Conservation (phyloP, 2,888 invertebrate genomes). For the Teleogryllus oceanicus region DNA sequence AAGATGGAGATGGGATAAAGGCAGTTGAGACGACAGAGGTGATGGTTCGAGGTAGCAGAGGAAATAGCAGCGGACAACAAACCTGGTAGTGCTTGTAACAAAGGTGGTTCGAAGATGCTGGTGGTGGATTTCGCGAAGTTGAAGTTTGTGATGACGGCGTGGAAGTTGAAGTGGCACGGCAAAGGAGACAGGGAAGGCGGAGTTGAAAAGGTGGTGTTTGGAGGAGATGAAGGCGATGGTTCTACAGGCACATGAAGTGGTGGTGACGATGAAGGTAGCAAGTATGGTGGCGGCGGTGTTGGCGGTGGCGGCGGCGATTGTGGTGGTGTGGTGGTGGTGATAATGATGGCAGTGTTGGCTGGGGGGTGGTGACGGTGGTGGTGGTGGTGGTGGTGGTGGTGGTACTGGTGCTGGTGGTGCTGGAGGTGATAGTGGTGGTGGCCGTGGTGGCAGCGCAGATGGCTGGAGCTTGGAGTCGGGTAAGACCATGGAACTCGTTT, state of each 20-base stretch:
- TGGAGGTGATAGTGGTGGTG: too few species aligned
- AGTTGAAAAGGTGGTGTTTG: not conserved
- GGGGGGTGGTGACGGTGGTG: too few species aligned
- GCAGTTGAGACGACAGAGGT: not conserved
- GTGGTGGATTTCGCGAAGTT: not conserved
- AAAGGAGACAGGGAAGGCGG: not conserved
- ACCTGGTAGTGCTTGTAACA: not conserved
- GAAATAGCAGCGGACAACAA: not conserved
- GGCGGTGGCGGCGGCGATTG: not conserved
- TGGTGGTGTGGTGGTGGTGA: not conserved
- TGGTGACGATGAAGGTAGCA: not conserved
- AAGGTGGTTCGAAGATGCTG: not conserved
- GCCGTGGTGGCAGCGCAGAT: too few species aligned
- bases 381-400: too few species aligned
- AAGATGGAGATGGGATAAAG: not conserved
- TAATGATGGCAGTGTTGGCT: not conserved
- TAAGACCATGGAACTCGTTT: too few species aligned
- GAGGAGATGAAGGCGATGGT: not conserved
- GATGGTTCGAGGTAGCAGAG: not conserved
- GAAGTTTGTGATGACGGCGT: not conserved
- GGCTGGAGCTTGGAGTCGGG: too few species aligned
- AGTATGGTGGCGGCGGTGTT: too few species aligned
- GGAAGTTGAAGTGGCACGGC: not conserved
- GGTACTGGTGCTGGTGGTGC: too few species aligned
- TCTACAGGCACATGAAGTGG: not conserved